Evolutionary conservation across 2,113 vertebrate species (phyloP), one percentile per base, ranked within the genome.

Genomic region (Lagopus muta): DNA sequence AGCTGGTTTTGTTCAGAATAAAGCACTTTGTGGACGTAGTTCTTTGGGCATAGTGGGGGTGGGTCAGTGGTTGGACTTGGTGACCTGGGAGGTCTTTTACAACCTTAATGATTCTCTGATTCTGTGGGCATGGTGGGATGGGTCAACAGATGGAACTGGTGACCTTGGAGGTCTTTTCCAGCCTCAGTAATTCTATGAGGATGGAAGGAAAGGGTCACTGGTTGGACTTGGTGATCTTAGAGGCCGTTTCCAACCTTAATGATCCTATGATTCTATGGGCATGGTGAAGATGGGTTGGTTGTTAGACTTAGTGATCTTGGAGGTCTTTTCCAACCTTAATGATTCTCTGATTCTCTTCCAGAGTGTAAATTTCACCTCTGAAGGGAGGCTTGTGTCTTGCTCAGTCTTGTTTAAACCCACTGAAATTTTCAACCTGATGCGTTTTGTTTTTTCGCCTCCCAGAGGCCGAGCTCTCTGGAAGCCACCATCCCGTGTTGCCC

Each of bases 401-500:
- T 75, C 4, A 6, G 15, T 27, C 32, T 34, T 14, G 18, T 34
- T 80, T 25, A 34, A 58, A 38, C 55, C 4, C 47, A 0, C 2
- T 0, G 32, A 16, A 7, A 7, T 52, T 70, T 52, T 36, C 50
- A 45, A 62, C 8, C 32, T 25, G 47, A 38, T 20, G 1, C 2
- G 6, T 21, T 38, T 11, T 3, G 0, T 0, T 21, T 71, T 64
- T 21, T 4, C 10, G 1, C 27, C 48, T 60, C 54, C 36, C 2
- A 3, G 8, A 3, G 4, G 48, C 15, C 1, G 30, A 65, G 5
- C 6, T 25, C 18, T 27, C 45, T 2, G 27, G 1, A 4, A 32
- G 34, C 55, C 6, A 13, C 72, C 5, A 0, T n/a, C 61, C 61
- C 4, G 4, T 5, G 8, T 77, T 60, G 4, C 5, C 75, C 82